These are phyloP conservation scores for Ptychodera flava DNA, from an alignment of 35 echinoderm and acorn worm genomes.

Conservation along the genomic window DNA sequence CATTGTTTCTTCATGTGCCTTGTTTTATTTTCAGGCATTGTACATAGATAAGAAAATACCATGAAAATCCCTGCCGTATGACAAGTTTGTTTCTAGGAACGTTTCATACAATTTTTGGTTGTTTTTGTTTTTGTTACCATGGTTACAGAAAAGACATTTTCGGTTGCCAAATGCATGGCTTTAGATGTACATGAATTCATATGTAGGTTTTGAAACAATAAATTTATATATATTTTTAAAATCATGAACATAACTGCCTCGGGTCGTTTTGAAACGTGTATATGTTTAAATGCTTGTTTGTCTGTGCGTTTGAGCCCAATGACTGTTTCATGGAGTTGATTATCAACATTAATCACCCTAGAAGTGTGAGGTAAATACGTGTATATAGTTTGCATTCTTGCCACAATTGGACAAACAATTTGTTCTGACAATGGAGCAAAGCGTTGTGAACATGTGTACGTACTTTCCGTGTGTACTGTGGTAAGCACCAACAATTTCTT, in stretches of 20 bases:
- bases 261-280: not conserved
- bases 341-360: not conserved
- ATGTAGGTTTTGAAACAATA: not conserved
- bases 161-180: not conserved
- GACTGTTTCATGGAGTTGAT: not conserved
- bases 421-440: too few species aligned
- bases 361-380: not conserved
- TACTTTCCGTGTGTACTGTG: too few species aligned
- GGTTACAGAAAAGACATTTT: not conserved
- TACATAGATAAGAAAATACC: not conserved
- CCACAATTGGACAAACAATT: not conserved
- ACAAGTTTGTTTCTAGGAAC: not conserved
- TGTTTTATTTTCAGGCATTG: not conserved
- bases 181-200: not conserved
- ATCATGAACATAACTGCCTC: not conserved
- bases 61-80: not conserved
- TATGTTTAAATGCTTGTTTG: not conserved
- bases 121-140: not conserved
- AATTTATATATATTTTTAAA: constrained; percentile 3
- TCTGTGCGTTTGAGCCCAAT: not conserved
- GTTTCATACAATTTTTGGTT: not conserved
- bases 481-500: too few species aligned
- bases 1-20: too few species aligned
- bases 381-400: not conserved
- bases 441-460: too few species aligned